Conservation (phyloP, 2,888 invertebrate species). For the Dasypogon diadema region DNA sequence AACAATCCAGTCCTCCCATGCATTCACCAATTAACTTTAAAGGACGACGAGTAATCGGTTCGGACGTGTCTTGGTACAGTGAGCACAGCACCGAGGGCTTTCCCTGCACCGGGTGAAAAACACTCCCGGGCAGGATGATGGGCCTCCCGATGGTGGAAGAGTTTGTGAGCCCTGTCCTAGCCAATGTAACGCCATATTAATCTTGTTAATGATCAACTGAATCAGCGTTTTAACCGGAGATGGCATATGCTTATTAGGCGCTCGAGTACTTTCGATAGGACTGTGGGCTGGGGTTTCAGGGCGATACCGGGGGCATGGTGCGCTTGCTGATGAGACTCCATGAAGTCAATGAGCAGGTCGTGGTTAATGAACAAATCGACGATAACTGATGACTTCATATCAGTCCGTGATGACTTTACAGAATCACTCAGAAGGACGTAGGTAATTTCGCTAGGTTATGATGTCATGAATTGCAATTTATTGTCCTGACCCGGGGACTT, state of each 20-base stretch:
- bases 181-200: slow-evolving; percentile 67
- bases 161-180: slow-evolving; percentile 63
- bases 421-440: slow-evolving; percentile 25
- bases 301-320: background rate
- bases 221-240: slow-evolving; percentile 63
- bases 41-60: slow-evolving; percentile 59
- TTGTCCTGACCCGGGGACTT: slow-evolving; percentile 30
- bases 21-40: slow-evolving; percentile 60
- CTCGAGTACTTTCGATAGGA: slow-evolving; percentile 45
- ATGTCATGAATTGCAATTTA: slow-evolving; percentile 47
- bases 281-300: background rate
- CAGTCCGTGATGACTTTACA: slow-evolving; percentile 47
- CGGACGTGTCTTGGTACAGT: slow-evolving; percentile 55
- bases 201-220: slow-evolving; percentile 70
- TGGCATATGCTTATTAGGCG: slow-evolving; percentile 53
- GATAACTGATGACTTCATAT: slow-evolving; percentile 54
- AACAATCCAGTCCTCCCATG: slow-evolving; percentile 55
- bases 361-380: slow-evolving; percentile 52
- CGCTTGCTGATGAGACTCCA: background rate
- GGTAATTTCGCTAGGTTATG: slow-evolving; percentile 46
- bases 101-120: slow-evolving; percentile 55
- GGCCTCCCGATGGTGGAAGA: slow-evolving; percentile 40
- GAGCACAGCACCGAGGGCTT: slow-evolving; percentile 19
- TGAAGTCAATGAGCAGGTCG: slow-evolving; percentile 35
- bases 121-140: slow-evolving; percentile 42